Conservation (phyloP, 2,113 vertebrate genomes). For the Ploceus nigricollis region DNA sequence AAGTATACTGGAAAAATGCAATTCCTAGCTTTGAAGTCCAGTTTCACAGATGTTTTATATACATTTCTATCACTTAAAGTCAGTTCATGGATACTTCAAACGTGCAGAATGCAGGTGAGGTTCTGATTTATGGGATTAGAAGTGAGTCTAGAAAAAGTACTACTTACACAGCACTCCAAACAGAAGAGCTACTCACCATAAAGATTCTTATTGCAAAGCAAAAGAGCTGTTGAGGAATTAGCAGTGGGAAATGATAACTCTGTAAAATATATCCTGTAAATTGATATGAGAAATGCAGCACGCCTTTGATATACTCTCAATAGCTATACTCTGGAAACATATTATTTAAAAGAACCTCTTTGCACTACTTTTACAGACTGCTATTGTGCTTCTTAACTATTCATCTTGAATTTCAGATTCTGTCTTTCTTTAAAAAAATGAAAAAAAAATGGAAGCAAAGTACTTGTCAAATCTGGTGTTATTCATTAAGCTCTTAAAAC, state of each 20-base stretch:
- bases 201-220: not conserved
- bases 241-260: not conserved
- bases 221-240: not conserved
- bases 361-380: not conserved
- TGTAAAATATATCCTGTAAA: not conserved
- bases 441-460: not conserved
- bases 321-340: not conserved
- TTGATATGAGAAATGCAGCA: not conserved
- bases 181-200: not conserved
- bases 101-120: not conserved
- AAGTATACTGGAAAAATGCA: not conserved
- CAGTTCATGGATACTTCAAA: not conserved
- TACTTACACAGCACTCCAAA: not conserved
- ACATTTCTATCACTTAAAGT: not conserved
- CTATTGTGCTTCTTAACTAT: not conserved
- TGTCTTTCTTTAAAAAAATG: not conserved
- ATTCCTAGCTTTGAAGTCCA: not conserved
- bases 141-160: not conserved
- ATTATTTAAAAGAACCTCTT: not conserved
- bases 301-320: not conserved
- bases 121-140: not conserved
- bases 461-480: not conserved
- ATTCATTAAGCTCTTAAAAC: not conserved
- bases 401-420: not conserved
- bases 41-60: not conserved